Conservation (phyloP, 2,888 invertebrate species). For the Barypeithes pellucidus region DNA sequence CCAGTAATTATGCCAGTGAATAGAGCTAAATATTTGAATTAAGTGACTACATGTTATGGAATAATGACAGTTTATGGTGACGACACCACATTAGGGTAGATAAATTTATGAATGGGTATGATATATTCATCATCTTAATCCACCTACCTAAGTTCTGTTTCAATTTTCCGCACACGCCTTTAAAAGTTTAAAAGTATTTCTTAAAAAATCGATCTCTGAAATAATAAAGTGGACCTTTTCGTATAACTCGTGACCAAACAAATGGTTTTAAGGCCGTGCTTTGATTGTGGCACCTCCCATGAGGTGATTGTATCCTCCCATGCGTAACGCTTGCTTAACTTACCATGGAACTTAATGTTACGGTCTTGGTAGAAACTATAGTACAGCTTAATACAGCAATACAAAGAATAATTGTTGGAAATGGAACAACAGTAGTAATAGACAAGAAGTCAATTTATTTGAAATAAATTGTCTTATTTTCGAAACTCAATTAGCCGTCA, state of each 20-base stretch:
- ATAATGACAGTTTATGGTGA: neutral
- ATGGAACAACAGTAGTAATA: too few species aligned
- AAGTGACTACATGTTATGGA: neutral
- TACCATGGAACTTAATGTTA: slow-evolving; percentile 50
- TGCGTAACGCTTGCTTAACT: slow-evolving; percentile 48
- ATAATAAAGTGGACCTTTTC: slow-evolving; percentile 33
- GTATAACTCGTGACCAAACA: slow-evolving; percentile 45
- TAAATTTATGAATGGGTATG: neutral
- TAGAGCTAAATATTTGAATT: too few species aligned
- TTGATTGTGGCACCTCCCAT: slow-evolving; percentile 52
- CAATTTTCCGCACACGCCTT: neutral
- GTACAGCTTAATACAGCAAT: slow-evolving; percentile 35
- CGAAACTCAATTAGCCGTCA: too few species aligned
- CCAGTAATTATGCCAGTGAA: too few species aligned
- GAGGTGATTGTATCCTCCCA: slow-evolving; percentile 52
- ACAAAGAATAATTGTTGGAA: neutral
- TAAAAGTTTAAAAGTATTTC: neutral
- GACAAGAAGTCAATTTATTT: too few species aligned
- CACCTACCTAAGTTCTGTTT: neutral
- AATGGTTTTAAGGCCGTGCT: slow-evolving; percentile 50
- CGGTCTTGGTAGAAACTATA: slow-evolving; percentile 22
- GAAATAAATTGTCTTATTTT: too few species aligned
- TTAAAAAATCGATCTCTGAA: slow-evolving; percentile 10
- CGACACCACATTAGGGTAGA: neutral
- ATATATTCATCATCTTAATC: neutral